Base-by-base conservation (phyloP, 2,113 vertebrate species). In the Tupaia chinensis region DNA sequence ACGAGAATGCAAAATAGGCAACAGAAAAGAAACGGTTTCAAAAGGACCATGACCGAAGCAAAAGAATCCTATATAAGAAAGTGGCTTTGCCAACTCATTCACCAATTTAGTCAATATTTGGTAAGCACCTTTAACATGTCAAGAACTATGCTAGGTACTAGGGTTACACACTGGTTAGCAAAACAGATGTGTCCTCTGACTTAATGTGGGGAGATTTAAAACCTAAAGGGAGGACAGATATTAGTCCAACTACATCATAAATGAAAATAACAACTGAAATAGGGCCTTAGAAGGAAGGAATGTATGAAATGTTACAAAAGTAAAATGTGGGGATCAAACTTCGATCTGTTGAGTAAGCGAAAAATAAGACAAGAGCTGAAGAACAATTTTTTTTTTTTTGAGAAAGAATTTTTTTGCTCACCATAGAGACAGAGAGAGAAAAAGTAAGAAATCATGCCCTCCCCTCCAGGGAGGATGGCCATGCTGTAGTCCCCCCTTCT, bases 31-130 rank as follows among this genome's bases (percentile, higher is more conserved):
- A 76, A 34, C n/a, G 0, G 13, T 80, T 63, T 53, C 27, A 87
- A 86, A 54, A 15, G 2, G 5, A 76, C 56, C 20, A 27, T 65
- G 32, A 86, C 14, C n/a, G 78, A n/a, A 91, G 66, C 34, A 68
- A 63, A 32, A 54, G 12, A 73, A 89, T 92, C 20, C n/a, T 58
- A 54, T 87, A 20, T 65, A 29, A 84, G 27, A 74, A 93, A 89
- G 4, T n/a, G 19, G 72, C 68, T 77, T 76, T 53, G 19, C 5
- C 7, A 85, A 63, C 65, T 86, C 8, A 78, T 54, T 91, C 32
- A 86, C 6, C 15, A 82, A 79, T 86, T 95, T 74, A 88, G 19
- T 60, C 92, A 56, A 80, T 70, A 91, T 61, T 79, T 95, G 54
- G 7, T 68, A 95, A 92, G 12, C 29, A 85, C 15, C n/a, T 92